phyloP scores from a whole-genome alignment of 2,888 invertebrate species.

The Chymomyza caudatula region DNA sequence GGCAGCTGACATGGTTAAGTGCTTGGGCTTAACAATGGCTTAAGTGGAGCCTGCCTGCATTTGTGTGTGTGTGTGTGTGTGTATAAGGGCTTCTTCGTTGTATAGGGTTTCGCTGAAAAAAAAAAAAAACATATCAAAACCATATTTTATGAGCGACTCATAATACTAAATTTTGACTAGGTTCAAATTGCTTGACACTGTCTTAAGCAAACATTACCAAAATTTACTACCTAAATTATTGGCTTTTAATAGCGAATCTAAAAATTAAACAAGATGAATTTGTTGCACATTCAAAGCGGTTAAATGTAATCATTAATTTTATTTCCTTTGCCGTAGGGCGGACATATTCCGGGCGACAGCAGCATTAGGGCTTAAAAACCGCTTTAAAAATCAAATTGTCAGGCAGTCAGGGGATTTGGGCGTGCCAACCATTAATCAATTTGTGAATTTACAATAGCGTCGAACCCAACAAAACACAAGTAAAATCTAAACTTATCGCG shows the following conservation, averaged over 20 bases:
- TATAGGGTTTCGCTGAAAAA: not conserved
- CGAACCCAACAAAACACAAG: not conserved
- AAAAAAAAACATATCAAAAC: not conserved
- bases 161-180: not conserved
- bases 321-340: slow-evolving; percentile 7
- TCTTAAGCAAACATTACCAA: not conserved
- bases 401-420: slow-evolving; percentile 28
- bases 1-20: slow-evolving; percentile 61
- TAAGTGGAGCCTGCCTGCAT: not conserved
- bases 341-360: slow-evolving; percentile 26
- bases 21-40: slow-evolving; percentile 59
- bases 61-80: not conserved
- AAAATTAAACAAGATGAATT: slow-evolving; percentile 60
- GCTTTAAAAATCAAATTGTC: slow-evolving; percentile 26
- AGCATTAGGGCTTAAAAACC: slow-evolving; percentile 18
- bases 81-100: not conserved
- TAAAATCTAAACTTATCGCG: not conserved
- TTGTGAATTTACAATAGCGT: slow-evolving; percentile 18
- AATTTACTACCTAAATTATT: slow-evolving; percentile 27
- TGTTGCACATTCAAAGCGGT: slow-evolving; percentile 49
- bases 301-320: slow-evolving; percentile 57
- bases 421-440: slow-evolving; percentile 54
- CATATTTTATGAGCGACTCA: not conserved
- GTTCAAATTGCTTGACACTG: not conserved
- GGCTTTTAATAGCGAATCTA: slow-evolving; percentile 23